Evolutionary conservation across 2,797 vertebrate genomes (phyloP), one percentile per base, ranked within the genome.

Genomic region (Oryzias dopingdopingensis): DNA sequence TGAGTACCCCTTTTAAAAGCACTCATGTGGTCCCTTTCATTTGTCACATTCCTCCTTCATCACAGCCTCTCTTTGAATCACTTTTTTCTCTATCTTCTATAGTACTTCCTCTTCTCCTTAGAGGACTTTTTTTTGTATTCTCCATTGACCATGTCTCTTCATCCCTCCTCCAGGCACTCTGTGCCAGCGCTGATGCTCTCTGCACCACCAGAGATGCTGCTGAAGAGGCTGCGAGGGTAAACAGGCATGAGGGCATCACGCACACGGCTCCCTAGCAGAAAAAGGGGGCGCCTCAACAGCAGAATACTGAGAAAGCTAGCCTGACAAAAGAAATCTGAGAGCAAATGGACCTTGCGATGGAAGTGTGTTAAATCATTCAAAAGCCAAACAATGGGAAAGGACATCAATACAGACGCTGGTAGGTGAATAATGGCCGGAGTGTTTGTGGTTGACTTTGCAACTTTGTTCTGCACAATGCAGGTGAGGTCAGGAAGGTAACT

Each of bases 181-280:
- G 66, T 68, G 64, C 69, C 66, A 76, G 70, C 58, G 44, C 67
- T 56, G 60, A 66, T 65, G 65, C 69, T 80, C 56, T 44, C 59
- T 74, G 62, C 56, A 52, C 60, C 76, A 63, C 73, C 72, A 77
- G 69, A 81, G 65, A 66, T 71, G 57, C 66, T 70, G 62, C 59
- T 67, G 69, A 79, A 80, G 67, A 76, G 78, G 59, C 77, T 81
- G 52, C 52, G 66, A 85, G 82, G 80, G 67, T 82, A 82, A 85
- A 85, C 73, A 72, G 77, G 67, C 74, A 74, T 42, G 60, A 76
- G 76, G 76, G 72, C 83, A 78, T 76, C 57, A 26, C 62, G 77
- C 67, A 66, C 53, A 70, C 44, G 59, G 75, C 66, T 54, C 42
- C 55, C 46, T 61, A 58, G 47, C 62, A 65, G 60, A 70, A 55